Conservation (phyloP, 2,797 vertebrate genomes). For the Darevskia mixta region DNA sequence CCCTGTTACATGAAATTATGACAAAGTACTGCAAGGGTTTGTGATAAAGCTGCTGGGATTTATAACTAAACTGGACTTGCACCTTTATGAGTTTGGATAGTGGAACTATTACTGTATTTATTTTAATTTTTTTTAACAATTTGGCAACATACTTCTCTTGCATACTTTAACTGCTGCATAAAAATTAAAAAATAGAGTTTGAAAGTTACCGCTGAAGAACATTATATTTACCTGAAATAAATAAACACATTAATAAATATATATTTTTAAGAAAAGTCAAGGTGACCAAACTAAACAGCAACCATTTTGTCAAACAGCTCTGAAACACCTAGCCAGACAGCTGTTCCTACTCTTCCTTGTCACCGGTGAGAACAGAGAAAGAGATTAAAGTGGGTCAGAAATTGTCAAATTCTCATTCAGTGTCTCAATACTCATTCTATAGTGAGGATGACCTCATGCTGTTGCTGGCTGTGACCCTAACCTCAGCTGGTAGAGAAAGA, state of each 20-base stretch:
- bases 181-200: not conserved
- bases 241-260: no score
- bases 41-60: not conserved
- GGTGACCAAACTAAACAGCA: constrained; percentile 43
- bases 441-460: not conserved
- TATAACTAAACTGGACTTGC: not conserved
- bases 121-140: not conserved
- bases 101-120: not conserved
- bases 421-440: constrained; percentile 31
- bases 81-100: not conserved
- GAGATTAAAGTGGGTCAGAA: constrained; percentile 48
- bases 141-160: not conserved
- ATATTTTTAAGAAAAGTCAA: not conserved
- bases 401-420: constrained; percentile 59
- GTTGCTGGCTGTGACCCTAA: not conserved
- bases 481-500: not conserved
- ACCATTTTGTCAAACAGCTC: constrained; percentile 48
- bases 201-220: not conserved
- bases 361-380: constrained; percentile 53
- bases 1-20: not conserved
- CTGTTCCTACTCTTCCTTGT: constrained; percentile 39
- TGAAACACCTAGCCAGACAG: constrained; percentile 48
- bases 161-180: not conserved
- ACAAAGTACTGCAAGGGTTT: not conserved
- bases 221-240: not conserved